phyloP scores from a whole-genome alignment of 1,140 invertebrate species.

The Orius insidiosus region DNA sequence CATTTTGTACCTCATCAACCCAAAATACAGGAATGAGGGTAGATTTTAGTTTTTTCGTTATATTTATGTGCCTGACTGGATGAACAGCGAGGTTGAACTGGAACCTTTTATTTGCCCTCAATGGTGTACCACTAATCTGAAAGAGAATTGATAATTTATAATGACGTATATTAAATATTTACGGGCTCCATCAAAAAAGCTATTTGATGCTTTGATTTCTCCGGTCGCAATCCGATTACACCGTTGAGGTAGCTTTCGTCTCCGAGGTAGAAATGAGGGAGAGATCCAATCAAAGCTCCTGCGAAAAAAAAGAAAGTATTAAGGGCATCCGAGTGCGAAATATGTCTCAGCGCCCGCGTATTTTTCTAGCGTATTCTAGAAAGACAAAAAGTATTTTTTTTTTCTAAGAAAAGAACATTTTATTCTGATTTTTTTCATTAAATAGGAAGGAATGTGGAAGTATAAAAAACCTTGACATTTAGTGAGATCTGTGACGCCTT shows the following conservation, averaged over 20 bases:
- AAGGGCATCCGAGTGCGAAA: too few species aligned
- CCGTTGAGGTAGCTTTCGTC: constrained; percentile 44
- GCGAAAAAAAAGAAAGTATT: constrained; percentile 9
- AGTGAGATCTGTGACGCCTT: constrained; percentile 48
- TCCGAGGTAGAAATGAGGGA: constrained; percentile 63
- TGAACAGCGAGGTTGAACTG: constrained; percentile 51
- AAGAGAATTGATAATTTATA: constrained; percentile 11
- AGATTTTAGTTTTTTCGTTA: constrained; percentile 37
- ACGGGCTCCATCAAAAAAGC: constrained; percentile 61
- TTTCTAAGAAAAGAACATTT: too few species aligned
- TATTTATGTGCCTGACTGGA: constrained; percentile 40
- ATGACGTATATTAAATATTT: constrained; percentile 18
- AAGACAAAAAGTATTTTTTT: too few species aligned
- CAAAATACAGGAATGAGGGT: constrained; percentile 51
- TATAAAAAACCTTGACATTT: constrained; percentile 24
- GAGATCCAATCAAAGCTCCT: constrained; percentile 43
- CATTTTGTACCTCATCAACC: constrained; percentile 44
- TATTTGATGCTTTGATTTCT: constrained; percentile 48
- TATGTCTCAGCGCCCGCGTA: too few species aligned
- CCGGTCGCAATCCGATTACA: constrained; percentile 54
- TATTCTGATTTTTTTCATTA: too few species aligned
- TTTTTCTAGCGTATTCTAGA: too few species aligned
- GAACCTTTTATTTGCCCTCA: constrained; percentile 46
- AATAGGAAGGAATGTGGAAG: not conserved
- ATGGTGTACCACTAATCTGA: constrained; percentile 45